Evolutionary conservation across 2,797 vertebrate species (phyloP), one percentile per base, ranked within the genome.

Genomic region (Microchirus variegatus): DNA sequence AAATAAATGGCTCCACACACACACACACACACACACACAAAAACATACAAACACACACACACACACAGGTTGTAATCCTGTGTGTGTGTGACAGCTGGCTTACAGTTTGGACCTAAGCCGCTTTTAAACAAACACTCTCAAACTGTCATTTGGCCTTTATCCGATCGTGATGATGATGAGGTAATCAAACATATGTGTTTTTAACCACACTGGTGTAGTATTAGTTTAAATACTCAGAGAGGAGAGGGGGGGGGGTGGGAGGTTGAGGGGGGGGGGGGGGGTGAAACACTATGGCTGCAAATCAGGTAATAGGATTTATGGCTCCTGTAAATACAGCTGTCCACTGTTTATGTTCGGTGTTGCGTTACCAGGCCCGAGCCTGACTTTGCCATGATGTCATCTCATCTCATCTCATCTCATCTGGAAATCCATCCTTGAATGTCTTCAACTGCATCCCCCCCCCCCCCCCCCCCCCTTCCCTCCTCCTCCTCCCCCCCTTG

Each of bases 291-390:
- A 75, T 59, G 56, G 73, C 80, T 83, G 58, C 82, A 81, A 82
- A 86, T 85, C 80, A 83, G 87, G 91, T 92, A 90, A 93, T 92
- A 86, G 86, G 77, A 90, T 89, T 90, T 81, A 84, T 89, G 80
- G 72, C 85, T 90, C 82, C 85, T 81, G 88, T 90, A 92, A 92
- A 93, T 93, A 92, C 91, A 92, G 89, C 90, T 92, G 92, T 88
- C 81, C 66, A 56, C 44, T 92, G 89, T 93, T 93, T 93, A 91
- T 89, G 88, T 86, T 73, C 72, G 87, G 90, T 84, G 87, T 90
- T 90, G 83, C 85, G 62, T 92, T 91, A 91, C 88, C 62, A 74
- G 80, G 74, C 80, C 80, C 80, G 51, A 85, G 88, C 88, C 88
- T 81, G 85, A 86, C 82, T 92, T 88, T 88, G 79, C 89, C 84